Evolutionary conservation across 2,888 invertebrate genomes (phyloP).

Genomic region (Tyria jacobaeae): DNA sequence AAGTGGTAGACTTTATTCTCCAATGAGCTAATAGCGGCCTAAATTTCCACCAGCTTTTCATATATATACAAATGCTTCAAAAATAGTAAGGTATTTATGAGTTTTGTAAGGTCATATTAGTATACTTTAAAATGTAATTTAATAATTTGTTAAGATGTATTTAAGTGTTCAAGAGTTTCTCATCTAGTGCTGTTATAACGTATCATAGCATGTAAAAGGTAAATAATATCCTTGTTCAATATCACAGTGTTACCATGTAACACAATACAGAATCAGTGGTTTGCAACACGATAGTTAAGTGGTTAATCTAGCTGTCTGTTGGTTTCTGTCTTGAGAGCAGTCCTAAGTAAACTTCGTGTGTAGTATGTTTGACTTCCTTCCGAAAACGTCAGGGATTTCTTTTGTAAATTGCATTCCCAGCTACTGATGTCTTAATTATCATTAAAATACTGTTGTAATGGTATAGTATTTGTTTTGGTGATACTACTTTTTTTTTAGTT

Average conservation of each 20-base stretch:
- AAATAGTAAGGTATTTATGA: no score
- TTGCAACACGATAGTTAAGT: conserved; percentile 63
- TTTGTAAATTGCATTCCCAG: conserved; percentile 59
- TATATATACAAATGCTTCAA: no score
- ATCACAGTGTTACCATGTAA: conserved; percentile 39
- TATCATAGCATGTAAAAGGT: conserved; percentile 4
- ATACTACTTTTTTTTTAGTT: no score
- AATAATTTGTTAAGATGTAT: not conserved
- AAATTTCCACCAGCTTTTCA: no score
- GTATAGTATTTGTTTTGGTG: no score
- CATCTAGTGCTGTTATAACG: not conserved
- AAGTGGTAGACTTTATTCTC: no score
- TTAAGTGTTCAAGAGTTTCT: conserved; percentile 1
- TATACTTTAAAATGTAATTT: no score
- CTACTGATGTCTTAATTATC: conserved; percentile 42
- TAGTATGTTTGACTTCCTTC: conserved; percentile 66
- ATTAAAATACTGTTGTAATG: conserved; percentile 21
- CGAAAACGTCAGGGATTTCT: conserved; percentile 69
- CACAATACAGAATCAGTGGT: conserved; percentile 53
- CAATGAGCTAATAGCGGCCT: no score
- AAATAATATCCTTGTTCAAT: conserved; percentile 21
- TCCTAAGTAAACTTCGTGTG: conserved; percentile 78
- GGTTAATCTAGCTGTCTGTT: conserved; percentile 74
- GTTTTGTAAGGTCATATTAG: no score
- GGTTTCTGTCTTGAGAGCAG: conserved; percentile 61